These are phyloP conservation scores for Aspidiotus rigidus DNA, from an alignment of 2,888 invertebrate species.

Conservation along the genomic window DNA sequence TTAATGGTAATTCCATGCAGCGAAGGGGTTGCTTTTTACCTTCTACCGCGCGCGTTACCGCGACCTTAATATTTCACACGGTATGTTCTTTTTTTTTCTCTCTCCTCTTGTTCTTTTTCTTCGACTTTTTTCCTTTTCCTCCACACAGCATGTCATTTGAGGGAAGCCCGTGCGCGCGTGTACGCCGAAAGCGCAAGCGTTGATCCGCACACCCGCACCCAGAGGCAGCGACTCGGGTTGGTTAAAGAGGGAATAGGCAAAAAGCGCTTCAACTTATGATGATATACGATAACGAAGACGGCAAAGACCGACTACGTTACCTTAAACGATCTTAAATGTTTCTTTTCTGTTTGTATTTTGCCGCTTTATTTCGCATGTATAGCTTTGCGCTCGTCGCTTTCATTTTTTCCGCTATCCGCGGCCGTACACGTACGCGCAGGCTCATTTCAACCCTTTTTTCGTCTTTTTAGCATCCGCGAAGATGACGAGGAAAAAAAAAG, in stretches of 20 bases:
- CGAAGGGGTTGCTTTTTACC: conserved; percentile 31
- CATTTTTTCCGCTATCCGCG: conserved; percentile 3
- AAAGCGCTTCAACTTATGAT: conserved; percentile 7
- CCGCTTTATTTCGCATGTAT: conserved; percentile 5
- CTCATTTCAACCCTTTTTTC: conserved; percentile 5
- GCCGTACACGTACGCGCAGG: neutral
- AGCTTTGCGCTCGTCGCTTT: conserved; percentile 3
- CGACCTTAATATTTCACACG: conserved; percentile 30
- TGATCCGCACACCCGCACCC: neutral
- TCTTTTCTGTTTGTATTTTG: neutral
- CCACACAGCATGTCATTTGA: neutral
- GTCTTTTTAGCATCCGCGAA: neutral
- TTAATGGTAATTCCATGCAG: conserved; percentile 31
- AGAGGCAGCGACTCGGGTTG: neutral
- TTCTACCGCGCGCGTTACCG: conserved; percentile 24
- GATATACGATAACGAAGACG: conserved; percentile 9
- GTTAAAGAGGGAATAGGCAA: conserved; percentile 7
- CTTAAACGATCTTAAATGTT: conserved; percentile 24
- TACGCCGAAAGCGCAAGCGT: conserved; percentile 14
- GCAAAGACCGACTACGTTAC: conserved; percentile 13
- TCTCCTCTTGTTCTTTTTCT: neutral
- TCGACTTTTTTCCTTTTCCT: neutral
- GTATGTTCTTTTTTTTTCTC: conserved; percentile 16
- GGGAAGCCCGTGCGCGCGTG: conserved; percentile 18
- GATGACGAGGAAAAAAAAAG: conserved; percentile 9